Percentiles rank a stretch among this genome's conserved stretches.
Evolutionary conservation across 1,140 invertebrate genomes (phyloP).

Genomic region (Physella acuta): DNA sequence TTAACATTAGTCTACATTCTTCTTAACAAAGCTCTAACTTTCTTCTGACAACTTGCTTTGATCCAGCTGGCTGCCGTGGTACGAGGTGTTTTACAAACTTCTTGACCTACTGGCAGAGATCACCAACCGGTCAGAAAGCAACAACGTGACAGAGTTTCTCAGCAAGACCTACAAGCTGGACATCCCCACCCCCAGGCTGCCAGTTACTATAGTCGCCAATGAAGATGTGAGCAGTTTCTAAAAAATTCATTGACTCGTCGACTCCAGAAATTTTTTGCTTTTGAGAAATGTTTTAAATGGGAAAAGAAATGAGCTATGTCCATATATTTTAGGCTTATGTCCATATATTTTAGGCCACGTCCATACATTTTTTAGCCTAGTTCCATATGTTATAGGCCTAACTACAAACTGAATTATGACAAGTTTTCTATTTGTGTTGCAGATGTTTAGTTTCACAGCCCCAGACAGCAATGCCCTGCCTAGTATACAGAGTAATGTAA

Average conservation of each 20-base stretch:
- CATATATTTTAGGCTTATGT: too few relatives aligned
- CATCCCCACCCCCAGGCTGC: conserved; percentile 62
- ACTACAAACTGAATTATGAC: too few relatives aligned
- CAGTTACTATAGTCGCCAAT: conserved; percentile 43
- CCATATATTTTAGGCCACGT: too few relatives aligned
- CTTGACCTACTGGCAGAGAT: conserved; percentile 68
- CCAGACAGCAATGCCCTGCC: conserved; percentile 80
- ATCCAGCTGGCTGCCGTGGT: conserved; percentile 88
- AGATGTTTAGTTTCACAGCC: conserved; percentile 77
- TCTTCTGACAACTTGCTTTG: conserved; percentile 11
- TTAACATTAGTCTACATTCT: neutral
- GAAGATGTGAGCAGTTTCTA: conserved; percentile 50
- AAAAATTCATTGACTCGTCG: too few relatives aligned
- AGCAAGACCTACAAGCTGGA: conserved; percentile 68
- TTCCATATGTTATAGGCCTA: too few relatives aligned
- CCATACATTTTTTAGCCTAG: too few relatives aligned
- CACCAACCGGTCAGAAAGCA: conserved; percentile 59
- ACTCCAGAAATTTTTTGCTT: too few relatives aligned
- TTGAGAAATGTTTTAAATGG: too few relatives aligned
- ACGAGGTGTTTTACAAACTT: conserved; percentile 87
- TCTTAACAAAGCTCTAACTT: neutral
- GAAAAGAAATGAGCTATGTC: too few relatives aligned
- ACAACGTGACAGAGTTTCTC: conserved; percentile 68
- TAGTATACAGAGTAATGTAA: conserved; percentile 92
- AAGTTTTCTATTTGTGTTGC: too few relatives aligned